Evolutionary conservation across 2,113 vertebrate species (phyloP), one percentile per base, ranked within the genome.

Genomic region (Hemibagrus wyckioides): DNA sequence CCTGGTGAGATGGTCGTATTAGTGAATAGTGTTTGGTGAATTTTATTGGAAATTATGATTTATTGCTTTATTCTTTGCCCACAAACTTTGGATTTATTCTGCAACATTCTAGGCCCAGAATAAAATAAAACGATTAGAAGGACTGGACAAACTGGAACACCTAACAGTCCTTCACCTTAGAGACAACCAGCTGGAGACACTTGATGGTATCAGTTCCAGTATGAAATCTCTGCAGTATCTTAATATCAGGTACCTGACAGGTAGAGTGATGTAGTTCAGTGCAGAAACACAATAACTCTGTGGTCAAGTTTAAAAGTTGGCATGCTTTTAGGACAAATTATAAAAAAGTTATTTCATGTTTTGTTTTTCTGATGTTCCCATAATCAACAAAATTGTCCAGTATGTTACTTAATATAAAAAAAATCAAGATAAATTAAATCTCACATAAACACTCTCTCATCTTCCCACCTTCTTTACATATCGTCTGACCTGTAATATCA

Each of bases 141-240:
- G 95, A 85, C 93, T 99, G 59, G 96, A 96, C 69, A 92, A 79
- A 21, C 92, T 98, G 0, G 93, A 91, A 67, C 89, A 91, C 65
- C 95, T 99, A 83, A 95, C 93, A 28, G 96, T 91, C 9, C 93
- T 99, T 89, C 97, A 99, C 86, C 95, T 99, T 63, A 95, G 97
- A 91, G 96, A 97, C 92, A 99, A 99, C 93, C 94, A 95, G 86
- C 92, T 99, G 0, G 92, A 95, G 80, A 92, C 84, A 57, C 90
- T 99, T 89, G 92, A 95, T 17, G 98, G 97, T 84, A 96, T 99
- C 88, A 95, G 91, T 23, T 59, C 89, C 4, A 94, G 89, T 65
- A 95, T 99, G 97, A 97, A 94, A 84, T 94, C 94, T 73, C 93
- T 99, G 67, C 96, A 97, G 86, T 99, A 99, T 92, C 94, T 99